Percentiles rank a stretch among this genome's conserved stretches.
phyloP scores from a whole-genome alignment of 2,113 vertebrate species.

The Chloropsis hardwickii region DNA sequence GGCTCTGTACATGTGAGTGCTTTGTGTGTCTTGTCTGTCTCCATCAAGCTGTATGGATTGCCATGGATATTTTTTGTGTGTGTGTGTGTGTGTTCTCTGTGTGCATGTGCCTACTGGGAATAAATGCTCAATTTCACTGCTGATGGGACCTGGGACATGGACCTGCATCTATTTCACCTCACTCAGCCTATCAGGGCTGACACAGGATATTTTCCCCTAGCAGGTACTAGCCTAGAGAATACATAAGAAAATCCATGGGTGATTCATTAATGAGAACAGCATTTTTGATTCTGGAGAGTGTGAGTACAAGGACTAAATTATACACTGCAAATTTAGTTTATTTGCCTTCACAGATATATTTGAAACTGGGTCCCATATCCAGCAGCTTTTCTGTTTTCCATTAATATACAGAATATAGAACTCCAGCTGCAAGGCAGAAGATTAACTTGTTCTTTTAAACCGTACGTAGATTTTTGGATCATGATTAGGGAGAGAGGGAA shows the following conservation, averaged over 20 bases:
- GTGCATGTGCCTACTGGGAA: not conserved
- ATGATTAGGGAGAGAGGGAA: not conserved
- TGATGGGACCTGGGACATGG: not conserved
- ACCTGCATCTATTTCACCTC: not conserved
- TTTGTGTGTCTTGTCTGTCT: not conserved
- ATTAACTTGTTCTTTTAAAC: not conserved
- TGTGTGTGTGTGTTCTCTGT: not conserved
- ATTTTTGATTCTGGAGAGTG: not conserved
- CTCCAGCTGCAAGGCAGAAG: not conserved
- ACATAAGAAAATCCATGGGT: not conserved
- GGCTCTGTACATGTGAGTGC: not conserved
- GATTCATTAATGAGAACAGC: not conserved
- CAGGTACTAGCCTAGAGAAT: not conserved
- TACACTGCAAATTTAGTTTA: not conserved
- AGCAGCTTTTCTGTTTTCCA: not conserved
- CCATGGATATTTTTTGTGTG: not conserved
- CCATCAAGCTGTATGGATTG: not conserved
- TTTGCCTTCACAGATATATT: not conserved
- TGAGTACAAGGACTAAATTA: not conserved
- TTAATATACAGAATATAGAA: not conserved
- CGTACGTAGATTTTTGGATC: not conserved
- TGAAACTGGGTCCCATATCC: not conserved
- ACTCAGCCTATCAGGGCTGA: fast-evolving
- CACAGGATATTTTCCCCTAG: not conserved
- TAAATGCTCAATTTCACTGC: not conserved